Conservation (phyloP, 2,888 invertebrate genomes). For the Formica aserva region DNA sequence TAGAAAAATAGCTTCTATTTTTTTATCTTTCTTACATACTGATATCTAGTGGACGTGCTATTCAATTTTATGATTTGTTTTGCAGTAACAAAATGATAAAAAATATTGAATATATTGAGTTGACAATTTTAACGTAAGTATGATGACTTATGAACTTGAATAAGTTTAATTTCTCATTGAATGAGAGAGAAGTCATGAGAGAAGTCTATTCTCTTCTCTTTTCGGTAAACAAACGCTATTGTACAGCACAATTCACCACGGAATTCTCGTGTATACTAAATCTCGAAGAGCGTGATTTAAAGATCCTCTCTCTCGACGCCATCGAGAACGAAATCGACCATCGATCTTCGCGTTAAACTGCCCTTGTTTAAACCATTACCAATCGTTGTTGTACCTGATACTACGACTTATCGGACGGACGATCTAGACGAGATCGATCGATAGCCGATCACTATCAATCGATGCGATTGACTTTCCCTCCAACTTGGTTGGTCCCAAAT, state of each 20-base stretch:
- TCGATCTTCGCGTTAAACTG: conserved; percentile 76
- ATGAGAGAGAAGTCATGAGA: not conserved
- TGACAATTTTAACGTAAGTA: not conserved
- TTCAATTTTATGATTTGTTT: not conserved
- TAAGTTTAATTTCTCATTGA: not conserved
- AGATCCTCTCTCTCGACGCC: conserved; percentile 70
- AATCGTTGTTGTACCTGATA: conserved; percentile 64
- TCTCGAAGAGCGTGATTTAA: conserved; percentile 76
- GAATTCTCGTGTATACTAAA: conserved; percentile 62
- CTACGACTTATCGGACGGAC: conserved; percentile 65
- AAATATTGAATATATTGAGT: not conserved
- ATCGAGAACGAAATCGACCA: conserved; percentile 77
- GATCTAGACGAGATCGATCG: conserved; percentile 74
- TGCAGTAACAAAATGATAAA: not conserved
- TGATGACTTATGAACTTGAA: not conserved
- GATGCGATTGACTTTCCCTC: conserved; percentile 58
- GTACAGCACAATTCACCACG: conserved; percentile 52
- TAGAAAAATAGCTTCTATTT: not conserved
- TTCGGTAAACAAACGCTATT: conserved; percentile 65
- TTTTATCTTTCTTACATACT: not conserved
- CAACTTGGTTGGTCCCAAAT: conserved; percentile 28
- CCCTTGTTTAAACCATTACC: conserved; percentile 59
- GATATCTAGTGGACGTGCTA: not conserved
- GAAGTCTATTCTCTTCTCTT: not conserved
- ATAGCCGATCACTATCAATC: conserved; percentile 70